phyloP scores from a whole-genome alignment of 2,113 vertebrate genomes.

The Cyphomyrus discorhynchus region DNA sequence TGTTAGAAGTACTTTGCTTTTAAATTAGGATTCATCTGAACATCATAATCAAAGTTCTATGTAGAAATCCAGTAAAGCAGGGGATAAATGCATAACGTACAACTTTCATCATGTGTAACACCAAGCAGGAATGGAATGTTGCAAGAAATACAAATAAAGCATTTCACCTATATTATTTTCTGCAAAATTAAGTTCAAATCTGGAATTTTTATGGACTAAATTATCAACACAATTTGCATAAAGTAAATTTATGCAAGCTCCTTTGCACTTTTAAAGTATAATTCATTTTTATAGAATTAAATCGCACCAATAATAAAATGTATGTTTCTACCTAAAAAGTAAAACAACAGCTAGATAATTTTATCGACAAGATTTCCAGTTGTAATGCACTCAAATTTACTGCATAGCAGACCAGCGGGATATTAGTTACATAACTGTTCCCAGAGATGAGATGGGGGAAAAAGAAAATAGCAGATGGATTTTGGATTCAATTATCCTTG shows the following conservation, averaged over 20 bases:
- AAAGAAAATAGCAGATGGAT: constrained; percentile 8
- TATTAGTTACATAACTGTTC: constrained; percentile 13
- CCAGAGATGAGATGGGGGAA: neutral
- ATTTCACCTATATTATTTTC: neutral
- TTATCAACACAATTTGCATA: neutral
- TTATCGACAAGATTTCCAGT: neutral
- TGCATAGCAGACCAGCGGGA: neutral
- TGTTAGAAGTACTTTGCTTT: neutral
- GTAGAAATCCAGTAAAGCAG: neutral
- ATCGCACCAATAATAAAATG: neutral
- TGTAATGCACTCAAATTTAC: neutral
- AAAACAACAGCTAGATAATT: neutral
- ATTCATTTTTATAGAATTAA: neutral
- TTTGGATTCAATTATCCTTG: neutral
- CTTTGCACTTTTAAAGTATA: neutral
- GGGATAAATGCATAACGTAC: too few species aligned
- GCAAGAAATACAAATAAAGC: neutral
- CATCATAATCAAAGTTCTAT: neutral
- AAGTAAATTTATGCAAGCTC: neutral
- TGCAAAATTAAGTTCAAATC: neutral
- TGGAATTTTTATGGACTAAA: neutral
- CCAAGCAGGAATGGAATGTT: neutral
- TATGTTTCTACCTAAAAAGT: neutral
- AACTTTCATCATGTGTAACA: neutral
- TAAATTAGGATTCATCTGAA: neutral